Conservation (phyloP, 2,113 vertebrate species). For the Myotis lucifugus region DNA sequence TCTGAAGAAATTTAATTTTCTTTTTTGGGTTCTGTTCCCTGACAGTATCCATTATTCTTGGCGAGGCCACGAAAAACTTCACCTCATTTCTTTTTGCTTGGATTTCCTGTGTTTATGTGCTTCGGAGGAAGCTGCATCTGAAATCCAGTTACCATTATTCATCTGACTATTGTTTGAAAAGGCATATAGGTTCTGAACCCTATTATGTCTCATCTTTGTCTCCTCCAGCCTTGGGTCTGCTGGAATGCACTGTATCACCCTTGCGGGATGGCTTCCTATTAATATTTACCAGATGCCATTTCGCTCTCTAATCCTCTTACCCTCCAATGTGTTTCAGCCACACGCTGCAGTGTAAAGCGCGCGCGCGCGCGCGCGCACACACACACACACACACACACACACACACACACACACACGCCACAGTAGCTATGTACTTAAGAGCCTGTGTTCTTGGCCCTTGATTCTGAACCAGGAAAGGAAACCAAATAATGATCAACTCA, state of each 20-base stretch:
- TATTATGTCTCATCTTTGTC: neutral
- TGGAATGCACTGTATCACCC: neutral
- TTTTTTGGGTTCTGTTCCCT: neutral
- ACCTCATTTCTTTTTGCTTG: conserved; percentile 28
- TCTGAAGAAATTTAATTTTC: conserved; percentile 55
- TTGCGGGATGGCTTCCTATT: neutral
- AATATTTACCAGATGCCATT: conserved; percentile 52
- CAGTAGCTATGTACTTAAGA: conserved; percentile 55
- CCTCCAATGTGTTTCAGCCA: neutral
- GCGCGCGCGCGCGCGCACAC: too few species aligned
- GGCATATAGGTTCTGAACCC: conserved; percentile 38
- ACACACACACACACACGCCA: neutral
- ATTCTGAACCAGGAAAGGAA: conserved; percentile 55
- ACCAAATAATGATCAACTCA: conserved; percentile 69
- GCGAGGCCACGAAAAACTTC: neutral
- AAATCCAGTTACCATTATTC: conserved; percentile 31
- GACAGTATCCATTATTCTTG: conserved; percentile 32
- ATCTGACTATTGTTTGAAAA: conserved; percentile 49
- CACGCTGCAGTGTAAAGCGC: neutral
- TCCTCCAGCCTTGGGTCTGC: neutral
- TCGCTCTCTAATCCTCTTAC: conserved; percentile 66
- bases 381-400: too few species aligned
- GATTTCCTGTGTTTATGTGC: neutral
- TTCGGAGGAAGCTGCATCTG: neutral
- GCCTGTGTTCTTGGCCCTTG: conserved; percentile 47